Evolutionary conservation across 2,113 vertebrate species (phyloP), one percentile per base, ranked within the genome.

Genomic region (Notothenia coriiceps): DNA sequence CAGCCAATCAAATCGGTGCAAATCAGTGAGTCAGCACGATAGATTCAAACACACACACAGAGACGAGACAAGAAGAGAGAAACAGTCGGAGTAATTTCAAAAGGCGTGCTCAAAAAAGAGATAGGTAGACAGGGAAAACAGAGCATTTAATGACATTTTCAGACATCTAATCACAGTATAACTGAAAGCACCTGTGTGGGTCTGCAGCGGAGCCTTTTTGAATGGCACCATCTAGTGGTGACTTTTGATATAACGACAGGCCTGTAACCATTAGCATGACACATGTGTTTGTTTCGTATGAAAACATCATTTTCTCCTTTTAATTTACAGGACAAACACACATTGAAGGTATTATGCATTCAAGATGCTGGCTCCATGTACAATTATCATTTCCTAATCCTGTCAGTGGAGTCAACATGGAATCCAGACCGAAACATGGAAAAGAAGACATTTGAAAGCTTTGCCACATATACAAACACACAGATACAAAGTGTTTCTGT

Each of bases 181-280:
- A 50, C 46, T 50, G 10, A 18, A 5, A 50, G 6, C 35, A 17
- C n/a, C 51, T 17, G 54, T 17, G 62, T 12, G 52, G n/a, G 12
- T 56, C 10, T 57, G n/a, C 35, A n/a, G 22, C 15, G 29, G 9
- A 44, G 12, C 12, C 2, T 15, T 54, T 25, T 54, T 5, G 15
- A 17, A 67, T 12, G 29, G 50, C 73, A 1, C 73, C 83, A 88
- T 63, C 85, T 79, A 65, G 70, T 81, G 83, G 76, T 2, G 0
- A 4, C 1, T 11, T 3, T 2, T 15, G 5, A 18, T 50, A 47
- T 20, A 70, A 57, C 10, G 13, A 18, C 20, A 59, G 14, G 2
- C 13, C 57, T 35, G 1, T 2, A 17, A 9, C 1, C 10, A 2
- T 51, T 71, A 35, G 17, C 57, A 70, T 62, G 64, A 14, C 56